Conservation (phyloP, 2,797 vertebrate genomes). For the Manis crassicaudata region DNA sequence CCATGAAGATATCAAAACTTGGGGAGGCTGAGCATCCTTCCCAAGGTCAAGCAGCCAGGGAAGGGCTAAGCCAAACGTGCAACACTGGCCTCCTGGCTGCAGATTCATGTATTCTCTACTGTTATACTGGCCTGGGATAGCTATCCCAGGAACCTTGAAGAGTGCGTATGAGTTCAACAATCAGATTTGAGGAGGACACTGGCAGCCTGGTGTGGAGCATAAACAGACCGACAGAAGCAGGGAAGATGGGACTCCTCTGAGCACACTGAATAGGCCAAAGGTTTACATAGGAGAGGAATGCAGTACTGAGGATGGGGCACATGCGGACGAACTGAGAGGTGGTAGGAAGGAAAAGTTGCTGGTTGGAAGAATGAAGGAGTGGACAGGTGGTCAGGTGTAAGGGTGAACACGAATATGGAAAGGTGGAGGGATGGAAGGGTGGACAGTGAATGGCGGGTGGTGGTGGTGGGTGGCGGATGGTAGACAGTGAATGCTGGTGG, state of each 20-base stretch:
- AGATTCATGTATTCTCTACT: background rate
- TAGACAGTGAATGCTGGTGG: no score
- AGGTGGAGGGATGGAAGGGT: no score
- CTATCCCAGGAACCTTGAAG: background rate
- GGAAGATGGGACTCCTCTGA: rapidly evolving
- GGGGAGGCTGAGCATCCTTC: background rate
- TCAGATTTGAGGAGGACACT: background rate
- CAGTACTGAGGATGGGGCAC: rapidly evolving
- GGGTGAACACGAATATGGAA: rapidly evolving
- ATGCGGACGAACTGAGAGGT: no score
- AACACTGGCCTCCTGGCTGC: background rate
- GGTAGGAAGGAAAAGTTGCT: rapidly evolving
- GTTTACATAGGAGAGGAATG: rapidly evolving
- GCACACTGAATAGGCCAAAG: background rate
- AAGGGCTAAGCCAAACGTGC: background rate
- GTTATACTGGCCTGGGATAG: background rate
- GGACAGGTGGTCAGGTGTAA: background rate
- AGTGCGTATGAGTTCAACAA: background rate
- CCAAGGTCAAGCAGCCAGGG: background rate
- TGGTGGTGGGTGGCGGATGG: no score
- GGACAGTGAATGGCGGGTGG: no score
- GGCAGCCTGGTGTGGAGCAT: background rate
- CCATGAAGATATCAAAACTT: background rate
- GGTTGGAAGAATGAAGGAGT: background rate
- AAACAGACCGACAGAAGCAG: background rate